A percentile compares a stretch with the other conserved stretches of the same genome.
These are phyloP conservation scores for Thinocorus orbignyianus DNA, from an alignment of 2,113 vertebrate species.

Conservation along the genomic window DNA sequence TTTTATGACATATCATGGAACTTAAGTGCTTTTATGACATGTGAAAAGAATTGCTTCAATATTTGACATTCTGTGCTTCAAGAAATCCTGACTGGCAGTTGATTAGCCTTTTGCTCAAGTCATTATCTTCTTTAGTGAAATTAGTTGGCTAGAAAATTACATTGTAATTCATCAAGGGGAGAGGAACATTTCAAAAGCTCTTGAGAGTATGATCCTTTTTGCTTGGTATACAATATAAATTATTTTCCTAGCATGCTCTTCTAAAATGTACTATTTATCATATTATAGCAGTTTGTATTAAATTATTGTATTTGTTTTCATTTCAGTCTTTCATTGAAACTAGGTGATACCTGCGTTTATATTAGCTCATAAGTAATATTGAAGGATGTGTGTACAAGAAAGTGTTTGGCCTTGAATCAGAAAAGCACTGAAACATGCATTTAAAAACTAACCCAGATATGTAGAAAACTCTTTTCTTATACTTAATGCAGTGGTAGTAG, in stretches of 20 bases:
- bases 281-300: conserved; percentile 37
- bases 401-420: not conserved
- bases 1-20: conserved; percentile 71
- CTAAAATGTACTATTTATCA: conserved; percentile 54
- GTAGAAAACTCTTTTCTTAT: not conserved
- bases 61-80: conserved; percentile 88
- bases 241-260: conserved; percentile 54
- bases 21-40: conserved; percentile 76
- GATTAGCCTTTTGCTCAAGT: conserved; percentile 92
- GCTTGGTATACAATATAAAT: conserved; percentile 67
- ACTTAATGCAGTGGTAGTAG: not conserved
- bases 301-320: conserved; percentile 50
- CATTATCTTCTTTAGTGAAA: conserved; percentile 93
- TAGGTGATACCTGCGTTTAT: conserved; percentile 44
- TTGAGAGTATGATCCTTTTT: conserved; percentile 68
- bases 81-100: conserved; percentile 93
- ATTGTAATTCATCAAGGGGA: conserved; percentile 84
- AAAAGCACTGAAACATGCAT: not conserved
- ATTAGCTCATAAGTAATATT: not conserved
- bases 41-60: conserved; percentile 80
- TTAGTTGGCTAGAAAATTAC: conserved; percentile 91
- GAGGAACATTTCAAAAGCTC: conserved; percentile 70
- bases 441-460: not conserved
- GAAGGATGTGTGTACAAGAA: not conserved
- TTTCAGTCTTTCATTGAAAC: conserved; percentile 37